phyloP scores from a whole-genome alignment of 1,140 invertebrate genomes.

The Rhizoglyphus robini region DNA sequence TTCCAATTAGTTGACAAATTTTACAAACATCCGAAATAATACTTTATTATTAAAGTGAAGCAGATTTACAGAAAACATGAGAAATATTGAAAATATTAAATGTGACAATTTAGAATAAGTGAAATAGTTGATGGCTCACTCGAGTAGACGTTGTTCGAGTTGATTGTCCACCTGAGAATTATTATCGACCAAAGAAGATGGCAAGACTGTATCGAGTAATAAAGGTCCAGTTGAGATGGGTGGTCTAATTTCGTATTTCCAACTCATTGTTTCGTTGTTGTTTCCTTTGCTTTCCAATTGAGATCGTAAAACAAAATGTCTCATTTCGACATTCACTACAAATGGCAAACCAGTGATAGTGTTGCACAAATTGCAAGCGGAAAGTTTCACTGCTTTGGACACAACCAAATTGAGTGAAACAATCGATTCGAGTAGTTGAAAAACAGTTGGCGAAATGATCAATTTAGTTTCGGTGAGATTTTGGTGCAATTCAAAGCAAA shows the following conservation, averaged over 20 bases:
- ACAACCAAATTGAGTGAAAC: constrained; percentile 67
- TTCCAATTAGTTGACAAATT: no score
- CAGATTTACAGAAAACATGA: no score
- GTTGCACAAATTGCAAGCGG: constrained; percentile 84
- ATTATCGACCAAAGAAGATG: constrained; percentile 22
- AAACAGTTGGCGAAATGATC: constrained; percentile 78
- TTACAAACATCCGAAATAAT: no score
- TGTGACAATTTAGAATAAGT: no score
- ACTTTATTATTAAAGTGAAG: no score
- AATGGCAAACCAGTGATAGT: constrained; percentile 76
- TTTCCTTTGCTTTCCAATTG: constrained; percentile 22
- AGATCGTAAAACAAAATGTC: constrained; percentile 42
- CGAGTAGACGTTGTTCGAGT: no score
- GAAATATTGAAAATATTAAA: no score
- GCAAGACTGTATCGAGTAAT: constrained; percentile 79
- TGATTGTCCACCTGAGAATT: no score
- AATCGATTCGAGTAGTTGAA: constrained; percentile 75
- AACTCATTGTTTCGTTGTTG: no score
- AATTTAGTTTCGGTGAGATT: constrained; percentile 73
- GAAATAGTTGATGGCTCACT: no score
- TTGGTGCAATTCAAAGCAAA: constrained; percentile 94
- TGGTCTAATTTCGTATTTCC: constrained; percentile 81
- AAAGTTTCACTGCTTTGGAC: constrained; percentile 66
- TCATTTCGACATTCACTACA: constrained; percentile 65
- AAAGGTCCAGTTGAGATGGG: constrained; percentile 76